These are phyloP conservation scores for Euzetes globulus DNA, from an alignment of 2,888 invertebrate genomes.

Conservation along the genomic window DNA sequence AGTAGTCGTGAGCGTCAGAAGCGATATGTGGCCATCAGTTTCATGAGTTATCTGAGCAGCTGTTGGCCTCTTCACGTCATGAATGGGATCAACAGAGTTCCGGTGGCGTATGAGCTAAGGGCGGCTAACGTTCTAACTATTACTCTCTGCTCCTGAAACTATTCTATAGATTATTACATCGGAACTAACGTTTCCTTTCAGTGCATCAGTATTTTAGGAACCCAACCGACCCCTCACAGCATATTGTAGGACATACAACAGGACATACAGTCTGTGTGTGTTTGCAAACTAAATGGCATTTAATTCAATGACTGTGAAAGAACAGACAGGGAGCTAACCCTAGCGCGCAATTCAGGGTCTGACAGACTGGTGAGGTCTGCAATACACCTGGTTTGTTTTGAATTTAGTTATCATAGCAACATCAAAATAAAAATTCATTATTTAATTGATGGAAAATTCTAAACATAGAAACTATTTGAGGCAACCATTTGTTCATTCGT, in stretches of 20 bases:
- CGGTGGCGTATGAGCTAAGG: constrained; percentile 13
- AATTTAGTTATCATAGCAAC: constrained; percentile 12
- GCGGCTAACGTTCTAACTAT: not conserved
- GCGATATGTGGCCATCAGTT: not conserved
- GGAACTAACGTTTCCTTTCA: constrained; percentile 16
- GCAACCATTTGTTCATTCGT: no score
- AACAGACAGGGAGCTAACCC: not conserved
- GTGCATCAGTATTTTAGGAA: constrained; percentile 11
- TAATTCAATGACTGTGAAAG: not conserved
- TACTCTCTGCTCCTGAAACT: not conserved
- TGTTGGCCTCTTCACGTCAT: constrained; percentile 14
- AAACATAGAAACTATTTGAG: no score
- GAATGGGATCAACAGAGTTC: constrained; percentile 17
- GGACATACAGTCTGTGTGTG: not conserved
- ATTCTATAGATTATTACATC: not conserved
- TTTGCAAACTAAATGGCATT: not conserved
- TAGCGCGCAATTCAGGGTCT: not conserved
- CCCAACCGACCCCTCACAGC: not conserved
- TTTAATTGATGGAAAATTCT: not conserved
- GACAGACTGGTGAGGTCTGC: no score
- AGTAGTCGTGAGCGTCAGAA: not conserved
- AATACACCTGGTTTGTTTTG: constrained; percentile 27
- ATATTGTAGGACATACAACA: constrained; percentile 12
- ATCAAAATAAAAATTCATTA: not conserved
- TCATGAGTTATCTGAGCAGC: not conserved